A percentile compares a stretch with the other conserved stretches of the same genome.
Evolutionary conservation across 2,888 invertebrate species (phyloP).

Genomic region (Acanthoscelides obtectus): DNA sequence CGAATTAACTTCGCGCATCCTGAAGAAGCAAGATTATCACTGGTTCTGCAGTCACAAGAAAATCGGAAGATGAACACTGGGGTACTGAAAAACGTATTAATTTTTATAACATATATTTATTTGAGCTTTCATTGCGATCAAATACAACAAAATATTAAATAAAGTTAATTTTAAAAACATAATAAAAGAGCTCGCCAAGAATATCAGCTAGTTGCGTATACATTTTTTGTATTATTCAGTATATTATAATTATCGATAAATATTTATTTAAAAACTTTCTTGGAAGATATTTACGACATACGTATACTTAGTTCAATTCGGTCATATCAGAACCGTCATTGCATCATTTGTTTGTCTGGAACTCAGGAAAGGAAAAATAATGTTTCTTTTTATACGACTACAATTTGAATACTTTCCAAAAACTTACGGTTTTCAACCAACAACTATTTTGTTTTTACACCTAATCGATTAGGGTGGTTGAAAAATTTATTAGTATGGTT

Average conservation of each 20-base stretch:
- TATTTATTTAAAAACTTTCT: slow-evolving; percentile 49
- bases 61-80: no score
- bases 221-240: slow-evolving; percentile 62
- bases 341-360: slow-evolving; percentile 18
- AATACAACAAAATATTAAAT: slow-evolving; percentile 81
- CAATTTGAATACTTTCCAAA: slow-evolving; percentile 30
- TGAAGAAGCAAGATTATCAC: no score
- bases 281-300: slow-evolving; percentile 62
- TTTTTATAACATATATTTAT: slow-evolving; percentile 80
- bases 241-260: slow-evolving; percentile 52
- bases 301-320: slow-evolving; percentile 70
- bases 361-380: slow-evolving; percentile 6
- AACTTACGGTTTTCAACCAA: slow-evolving; percentile 33
- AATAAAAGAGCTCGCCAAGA: slow-evolving; percentile 59
- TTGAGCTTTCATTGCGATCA: slow-evolving; percentile 83
- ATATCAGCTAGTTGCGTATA: slow-evolving; percentile 66
- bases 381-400: slow-evolving; percentile 19
- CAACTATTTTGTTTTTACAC: slow-evolving; percentile 33
- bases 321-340: slow-evolving; percentile 41
- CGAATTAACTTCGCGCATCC: no score
- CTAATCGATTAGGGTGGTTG: slow-evolving; percentile 28
- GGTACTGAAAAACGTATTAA: slow-evolving; percentile 11
- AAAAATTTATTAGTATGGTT: not conserved
- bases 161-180: slow-evolving; percentile 68
- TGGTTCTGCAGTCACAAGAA: no score